A percentile compares a stretch with the other conserved stretches of the same genome.
phyloP scores from a whole-genome alignment of 2,797 vertebrate genomes.

The Notoglanidium macrostoma region DNA sequence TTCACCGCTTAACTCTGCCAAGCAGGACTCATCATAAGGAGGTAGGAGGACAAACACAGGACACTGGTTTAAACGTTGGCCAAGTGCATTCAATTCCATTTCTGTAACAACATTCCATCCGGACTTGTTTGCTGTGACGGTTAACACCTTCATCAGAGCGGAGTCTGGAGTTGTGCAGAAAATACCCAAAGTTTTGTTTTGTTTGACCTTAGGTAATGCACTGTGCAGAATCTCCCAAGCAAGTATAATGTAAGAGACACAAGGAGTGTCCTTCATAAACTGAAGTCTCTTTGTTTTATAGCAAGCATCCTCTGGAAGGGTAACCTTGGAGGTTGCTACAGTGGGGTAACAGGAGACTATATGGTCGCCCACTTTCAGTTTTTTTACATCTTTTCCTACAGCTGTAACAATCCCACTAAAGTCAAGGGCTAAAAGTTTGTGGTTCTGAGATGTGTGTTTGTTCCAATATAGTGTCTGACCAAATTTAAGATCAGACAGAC shows the following conservation, averaged over 20 bases:
- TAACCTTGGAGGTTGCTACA: slow-evolving; percentile 69
- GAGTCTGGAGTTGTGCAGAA: slow-evolving; percentile 68
- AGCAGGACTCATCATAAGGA: slow-evolving; percentile 64
- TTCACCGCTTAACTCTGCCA: slow-evolving; percentile 52
- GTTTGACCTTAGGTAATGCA: slow-evolving; percentile 64
- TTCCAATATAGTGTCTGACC: slow-evolving; percentile 82
- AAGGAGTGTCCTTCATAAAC: slow-evolving; percentile 76
- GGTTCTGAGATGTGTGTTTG: slow-evolving; percentile 68
- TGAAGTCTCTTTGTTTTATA: slow-evolving; percentile 72
- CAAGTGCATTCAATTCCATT: slow-evolving; percentile 48
- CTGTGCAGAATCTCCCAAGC: slow-evolving; percentile 81
- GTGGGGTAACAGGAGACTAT: slow-evolving; percentile 81
- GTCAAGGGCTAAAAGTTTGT: slow-evolving; percentile 80
- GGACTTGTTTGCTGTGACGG: slow-evolving; percentile 69
- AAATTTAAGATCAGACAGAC: slow-evolving; percentile 72
- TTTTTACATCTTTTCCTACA: slow-evolving; percentile 71
- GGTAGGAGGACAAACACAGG: slow-evolving; percentile 76
- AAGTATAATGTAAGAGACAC: slow-evolving; percentile 81
- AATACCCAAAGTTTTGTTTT: slow-evolving; percentile 65
- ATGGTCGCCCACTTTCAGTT: slow-evolving; percentile 79
- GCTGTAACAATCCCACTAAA: slow-evolving; percentile 79
- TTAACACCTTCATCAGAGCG: slow-evolving; percentile 69
- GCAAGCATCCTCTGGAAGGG: slow-evolving; percentile 76
- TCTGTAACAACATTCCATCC: slow-evolving; percentile 73
- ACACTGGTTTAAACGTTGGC: slow-evolving; percentile 55